These are phyloP conservation scores for Meda fulgida DNA, from an alignment of 2,797 vertebrate genomes.

Conservation along the genomic window DNA sequence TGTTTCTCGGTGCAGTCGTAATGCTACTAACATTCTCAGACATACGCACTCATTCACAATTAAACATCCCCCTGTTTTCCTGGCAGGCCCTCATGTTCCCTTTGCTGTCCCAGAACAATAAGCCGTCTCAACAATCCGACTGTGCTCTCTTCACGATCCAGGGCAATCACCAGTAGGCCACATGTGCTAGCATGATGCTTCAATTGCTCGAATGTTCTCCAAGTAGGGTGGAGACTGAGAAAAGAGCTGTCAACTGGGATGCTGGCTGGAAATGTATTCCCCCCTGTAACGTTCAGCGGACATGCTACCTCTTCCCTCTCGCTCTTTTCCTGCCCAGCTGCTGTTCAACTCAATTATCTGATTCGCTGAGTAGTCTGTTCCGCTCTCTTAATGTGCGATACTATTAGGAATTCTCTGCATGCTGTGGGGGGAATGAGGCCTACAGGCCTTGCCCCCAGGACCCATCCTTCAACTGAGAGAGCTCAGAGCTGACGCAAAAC, in stretches of 20 bases:
- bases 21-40: conserved; percentile 34
- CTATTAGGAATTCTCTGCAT: conserved; percentile 53
- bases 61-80: conserved; percentile 40
- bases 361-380: conserved; percentile 58
- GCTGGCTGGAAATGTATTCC: conserved; percentile 1
- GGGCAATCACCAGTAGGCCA: conserved; percentile 1
- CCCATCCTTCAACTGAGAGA: conserved; percentile 47
- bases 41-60: conserved; percentile 44
- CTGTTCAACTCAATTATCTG: conserved; percentile 54
- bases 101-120: conserved; percentile 32
- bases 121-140: conserved; percentile 25
- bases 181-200: conserved; percentile 38
- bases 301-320: conserved; percentile 11
- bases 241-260: conserved; percentile 16
- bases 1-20: conserved; percentile 22
- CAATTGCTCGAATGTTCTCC: conserved; percentile 20
- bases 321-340: conserved; percentile 39
- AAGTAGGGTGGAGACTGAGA: not conserved
- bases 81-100: conserved; percentile 29
- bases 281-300: conserved; percentile 17
- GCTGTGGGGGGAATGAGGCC: conserved; percentile 44
- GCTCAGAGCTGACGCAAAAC: conserved; percentile 8
- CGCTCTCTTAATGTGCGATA: conserved; percentile 49
- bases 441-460: conserved; percentile 21
- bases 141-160: conserved; percentile 1